Conservation (phyloP, 2,113 vertebrate genomes). For the Laticauda colubrina region DNA sequence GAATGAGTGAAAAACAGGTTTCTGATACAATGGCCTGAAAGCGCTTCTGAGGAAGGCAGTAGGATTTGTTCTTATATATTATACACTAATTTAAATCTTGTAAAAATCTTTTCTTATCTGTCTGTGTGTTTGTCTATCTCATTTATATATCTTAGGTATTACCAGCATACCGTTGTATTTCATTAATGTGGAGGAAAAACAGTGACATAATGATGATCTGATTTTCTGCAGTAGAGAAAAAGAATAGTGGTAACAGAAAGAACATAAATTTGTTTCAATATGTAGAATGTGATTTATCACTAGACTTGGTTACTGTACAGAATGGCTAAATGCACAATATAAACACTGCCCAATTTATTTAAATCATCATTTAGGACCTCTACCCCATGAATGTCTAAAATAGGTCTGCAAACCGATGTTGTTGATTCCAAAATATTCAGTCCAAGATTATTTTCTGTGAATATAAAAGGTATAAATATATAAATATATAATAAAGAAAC, state of each 20-base stretch:
- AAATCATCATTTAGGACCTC: background rate
- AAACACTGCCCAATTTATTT: background rate
- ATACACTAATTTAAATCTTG: background rate
- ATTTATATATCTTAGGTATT: background rate
- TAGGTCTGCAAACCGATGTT: background rate
- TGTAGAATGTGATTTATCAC: background rate
- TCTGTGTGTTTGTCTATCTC: too few relatives aligned
- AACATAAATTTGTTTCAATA: background rate
- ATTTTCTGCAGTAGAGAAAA: background rate
- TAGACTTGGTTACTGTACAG: background rate
- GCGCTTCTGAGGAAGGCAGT: background rate
- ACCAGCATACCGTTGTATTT: background rate
- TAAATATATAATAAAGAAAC: background rate
- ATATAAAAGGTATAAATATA: background rate
- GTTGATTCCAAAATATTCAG: background rate
- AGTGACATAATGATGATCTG: background rate
- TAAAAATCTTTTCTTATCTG: background rate
- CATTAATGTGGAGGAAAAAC: background rate
- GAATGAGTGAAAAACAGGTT: conserved; percentile 31
- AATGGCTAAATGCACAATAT: background rate
- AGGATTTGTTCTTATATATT: background rate
- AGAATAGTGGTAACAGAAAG: background rate
- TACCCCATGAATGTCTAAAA: background rate
- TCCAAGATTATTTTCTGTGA: background rate
- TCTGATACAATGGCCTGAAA: conserved; percentile 9